These are phyloP conservation scores for Anastrepha obliqua DNA, from an alignment of 1,140 invertebrate genomes.

Conservation along the genomic window DNA sequence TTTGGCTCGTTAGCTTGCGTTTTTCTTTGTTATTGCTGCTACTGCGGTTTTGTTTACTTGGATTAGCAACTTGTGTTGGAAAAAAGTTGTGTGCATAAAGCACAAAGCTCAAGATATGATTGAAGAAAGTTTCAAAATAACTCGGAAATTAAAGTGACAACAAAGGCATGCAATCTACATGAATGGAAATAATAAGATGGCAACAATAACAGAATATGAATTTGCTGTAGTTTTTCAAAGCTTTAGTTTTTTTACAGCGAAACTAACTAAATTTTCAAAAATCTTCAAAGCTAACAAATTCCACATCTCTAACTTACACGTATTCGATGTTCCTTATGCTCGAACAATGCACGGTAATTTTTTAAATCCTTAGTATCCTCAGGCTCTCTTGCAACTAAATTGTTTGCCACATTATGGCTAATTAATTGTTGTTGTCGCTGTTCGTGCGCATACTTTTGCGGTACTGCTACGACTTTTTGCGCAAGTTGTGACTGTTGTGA, in stretches of 20 bases:
- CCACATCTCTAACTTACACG: constrained; percentile 64
- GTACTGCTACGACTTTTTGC: constrained; percentile 22
- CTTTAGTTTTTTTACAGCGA: not conserved
- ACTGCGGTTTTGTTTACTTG: constrained; percentile 10
- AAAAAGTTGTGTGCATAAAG: not conserved
- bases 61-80: not conserved
- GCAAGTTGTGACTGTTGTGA: not conserved
- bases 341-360: constrained; percentile 41
- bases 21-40: not conserved
- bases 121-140: not conserved
- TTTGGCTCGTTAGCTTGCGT: constrained; percentile 27
- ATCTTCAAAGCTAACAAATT: not conserved
- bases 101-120: not conserved
- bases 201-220: too few species aligned
- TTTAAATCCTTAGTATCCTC: constrained; percentile 56
- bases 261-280: not conserved
- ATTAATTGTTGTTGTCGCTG: constrained; percentile 54
- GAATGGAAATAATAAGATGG: too few species aligned
- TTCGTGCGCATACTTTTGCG: constrained; percentile 33
- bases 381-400: constrained; percentile 58
- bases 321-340: constrained; percentile 68
- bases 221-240: too few species aligned
- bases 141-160: too few species aligned
- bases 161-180: too few species aligned
- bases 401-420: constrained; percentile 58